Evolutionary conservation across 2,888 invertebrate species (phyloP).

Genomic region (Harpagoxenus sublaevis): DNA sequence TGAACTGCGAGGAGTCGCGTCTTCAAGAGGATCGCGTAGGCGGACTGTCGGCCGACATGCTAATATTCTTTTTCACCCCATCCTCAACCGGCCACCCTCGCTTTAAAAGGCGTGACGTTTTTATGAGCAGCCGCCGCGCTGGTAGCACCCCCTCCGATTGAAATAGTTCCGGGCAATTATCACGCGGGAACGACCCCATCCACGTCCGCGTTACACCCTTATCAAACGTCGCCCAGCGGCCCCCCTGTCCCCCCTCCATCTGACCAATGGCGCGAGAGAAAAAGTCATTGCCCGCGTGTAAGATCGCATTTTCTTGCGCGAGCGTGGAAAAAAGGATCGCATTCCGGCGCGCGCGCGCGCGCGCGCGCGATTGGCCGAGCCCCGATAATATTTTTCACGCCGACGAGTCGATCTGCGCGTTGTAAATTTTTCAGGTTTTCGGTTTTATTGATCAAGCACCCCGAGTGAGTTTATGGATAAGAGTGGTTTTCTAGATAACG

Average conservation of each 20-base stretch:
- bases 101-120: slow-evolving; percentile 70
- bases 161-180: slow-evolving; percentile 84
- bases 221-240: slow-evolving; percentile 66
- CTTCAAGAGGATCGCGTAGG: slow-evolving; percentile 25
- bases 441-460: background rate
- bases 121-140: slow-evolving; percentile 64
- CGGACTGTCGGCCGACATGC: slow-evolving; percentile 76
- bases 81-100: slow-evolving; percentile 29
- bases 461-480: background rate
- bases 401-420: slow-evolving; percentile 41
- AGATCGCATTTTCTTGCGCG: slow-evolving; percentile 37
- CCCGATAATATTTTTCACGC: slow-evolving; percentile 65
- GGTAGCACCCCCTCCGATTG: slow-evolving; percentile 75
- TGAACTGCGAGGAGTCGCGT: slow-evolving; percentile 20
- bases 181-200: slow-evolving; percentile 69
- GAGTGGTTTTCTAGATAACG: background rate
- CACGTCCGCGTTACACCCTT: slow-evolving; percentile 72
- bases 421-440: slow-evolving; percentile 33
- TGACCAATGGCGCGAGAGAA: slow-evolving; percentile 77
- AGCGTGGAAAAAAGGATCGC: slow-evolving; percentile 30
- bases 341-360: background rate
- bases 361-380: slow-evolving; percentile 44
- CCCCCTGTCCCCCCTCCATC: slow-evolving; percentile 36
- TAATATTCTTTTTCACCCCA: slow-evolving; percentile 78
- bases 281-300: slow-evolving; percentile 68